phyloP scores from a whole-genome alignment of 2,888 invertebrate genomes.

The Leucoma salicis region DNA sequence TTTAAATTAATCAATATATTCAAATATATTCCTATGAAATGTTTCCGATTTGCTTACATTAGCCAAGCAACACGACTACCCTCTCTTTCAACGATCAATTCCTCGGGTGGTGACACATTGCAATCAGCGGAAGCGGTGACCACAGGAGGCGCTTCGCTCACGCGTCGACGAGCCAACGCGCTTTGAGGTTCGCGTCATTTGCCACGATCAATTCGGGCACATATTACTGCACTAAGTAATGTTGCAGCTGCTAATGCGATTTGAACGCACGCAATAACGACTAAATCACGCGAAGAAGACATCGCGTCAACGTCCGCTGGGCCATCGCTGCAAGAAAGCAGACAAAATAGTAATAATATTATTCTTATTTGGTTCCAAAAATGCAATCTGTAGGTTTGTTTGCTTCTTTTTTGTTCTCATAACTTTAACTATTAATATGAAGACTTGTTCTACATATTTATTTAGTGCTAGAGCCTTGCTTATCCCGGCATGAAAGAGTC shows the following conservation, averaged over 20 bases:
- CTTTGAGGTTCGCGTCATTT: constrained; percentile 73
- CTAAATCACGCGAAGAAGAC: constrained; percentile 66
- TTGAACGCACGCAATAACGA: constrained; percentile 77
- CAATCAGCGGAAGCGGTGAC: constrained; percentile 45
- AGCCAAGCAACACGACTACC: constrained; percentile 83
- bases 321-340: constrained; percentile 54
- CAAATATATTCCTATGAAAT: too few relatives aligned
- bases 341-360: neutral
- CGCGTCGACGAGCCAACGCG: constrained; percentile 60
- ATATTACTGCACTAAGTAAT: constrained; percentile 74
- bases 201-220: constrained; percentile 79
- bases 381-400: neutral
- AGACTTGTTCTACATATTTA: too few relatives aligned
- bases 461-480: too few relatives aligned
- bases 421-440: too few relatives aligned
- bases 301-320: constrained; percentile 62
- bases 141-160: constrained; percentile 59
- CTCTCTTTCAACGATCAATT: constrained; percentile 56
- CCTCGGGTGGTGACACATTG: constrained; percentile 49
- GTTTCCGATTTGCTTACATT: constrained; percentile 77
- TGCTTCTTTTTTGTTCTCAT: too few relatives aligned
- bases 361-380: neutral
- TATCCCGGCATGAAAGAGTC: too few relatives aligned
- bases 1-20: too few relatives aligned
- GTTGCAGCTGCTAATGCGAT: constrained; percentile 74